Conservation (phyloP, 2,888 invertebrate species). For the Cryptus viduatorius region DNA sequence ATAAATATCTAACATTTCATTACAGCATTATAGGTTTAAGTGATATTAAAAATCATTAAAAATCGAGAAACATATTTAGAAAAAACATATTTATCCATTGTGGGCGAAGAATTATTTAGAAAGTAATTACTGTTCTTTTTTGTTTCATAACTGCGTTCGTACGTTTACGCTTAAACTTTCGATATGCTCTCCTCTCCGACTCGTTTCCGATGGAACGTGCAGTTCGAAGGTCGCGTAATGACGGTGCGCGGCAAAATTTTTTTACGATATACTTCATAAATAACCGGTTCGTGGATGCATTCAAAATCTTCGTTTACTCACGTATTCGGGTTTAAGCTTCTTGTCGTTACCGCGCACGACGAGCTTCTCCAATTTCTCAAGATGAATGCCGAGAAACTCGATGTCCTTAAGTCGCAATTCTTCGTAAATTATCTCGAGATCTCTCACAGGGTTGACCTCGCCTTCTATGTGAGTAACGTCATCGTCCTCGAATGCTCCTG, state of each 20-base stretch:
- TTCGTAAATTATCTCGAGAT: slow-evolving; percentile 98
- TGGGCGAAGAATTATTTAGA: too few relatives aligned
- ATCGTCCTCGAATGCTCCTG: slow-evolving; percentile 98
- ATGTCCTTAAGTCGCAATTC: slow-evolving; percentile 98
- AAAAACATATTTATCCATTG: too few relatives aligned
- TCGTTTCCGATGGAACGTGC: slow-evolving; percentile 34
- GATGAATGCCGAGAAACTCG: slow-evolving; percentile 92
- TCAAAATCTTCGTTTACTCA: slow-evolving; percentile 85
- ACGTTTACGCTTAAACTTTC: too few relatives aligned
- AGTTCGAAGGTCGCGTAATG: slow-evolving; percentile 32
- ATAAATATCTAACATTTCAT: too few relatives aligned
- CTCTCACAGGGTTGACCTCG: slow-evolving; percentile 98
- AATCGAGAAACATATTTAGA: too few relatives aligned
- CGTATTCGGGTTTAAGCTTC: slow-evolving; percentile 97
- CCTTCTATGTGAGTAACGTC: slow-evolving; percentile 99
- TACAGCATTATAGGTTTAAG: too few relatives aligned
- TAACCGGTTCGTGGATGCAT: slow-evolving; percentile 11
- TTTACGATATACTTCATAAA: slow-evolving; percentile 33
- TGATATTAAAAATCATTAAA: too few relatives aligned
- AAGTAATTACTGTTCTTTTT: too few relatives aligned
- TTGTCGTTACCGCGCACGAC: slow-evolving; percentile 96
- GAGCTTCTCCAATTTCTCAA: slow-evolving; percentile 95
- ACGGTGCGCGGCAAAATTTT: slow-evolving; percentile 21
- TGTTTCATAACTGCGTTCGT: too few relatives aligned
- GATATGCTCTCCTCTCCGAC: not conserved